A percentile compares a stretch with the other conserved stretches of the same genome.
These are phyloP conservation scores for Spodoptera exigua DNA, from an alignment of 2,888 invertebrate species.

Conservation along the genomic window DNA sequence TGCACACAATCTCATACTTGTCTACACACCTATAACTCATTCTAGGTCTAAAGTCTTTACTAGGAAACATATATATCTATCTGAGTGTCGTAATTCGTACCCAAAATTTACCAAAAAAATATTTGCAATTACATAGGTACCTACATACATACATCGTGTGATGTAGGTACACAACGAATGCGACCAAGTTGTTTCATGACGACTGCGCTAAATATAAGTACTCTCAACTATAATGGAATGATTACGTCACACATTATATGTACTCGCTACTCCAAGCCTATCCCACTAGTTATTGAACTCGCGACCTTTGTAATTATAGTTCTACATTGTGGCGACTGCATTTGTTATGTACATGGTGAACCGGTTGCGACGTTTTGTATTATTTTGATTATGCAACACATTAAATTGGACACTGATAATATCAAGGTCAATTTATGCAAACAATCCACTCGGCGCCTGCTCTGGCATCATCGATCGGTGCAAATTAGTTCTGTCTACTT, in stretches of 20 bases:
- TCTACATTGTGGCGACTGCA: constrained; percentile 34
- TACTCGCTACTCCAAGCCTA: constrained; percentile 62
- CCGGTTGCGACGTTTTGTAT: constrained; percentile 29
- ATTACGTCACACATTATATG: constrained; percentile 73
- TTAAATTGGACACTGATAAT: constrained; percentile 33
- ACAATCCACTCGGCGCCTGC: constrained; percentile 3
- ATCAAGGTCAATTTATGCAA: constrained; percentile 37
- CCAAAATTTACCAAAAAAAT: too few species aligned
- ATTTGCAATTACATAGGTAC: background rate
- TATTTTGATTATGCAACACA: constrained; percentile 38
- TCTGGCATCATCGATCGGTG: constrained; percentile 25
- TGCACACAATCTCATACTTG: too few species aligned
- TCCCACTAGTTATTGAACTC: constrained; percentile 76
- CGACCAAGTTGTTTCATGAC: constrained; percentile 41
- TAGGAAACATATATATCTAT: too few species aligned
- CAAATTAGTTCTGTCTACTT: constrained; percentile 19
- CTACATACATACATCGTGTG: constrained; percentile 3
- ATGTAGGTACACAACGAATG: constrained; percentile 35
- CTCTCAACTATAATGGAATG: constrained; percentile 63
- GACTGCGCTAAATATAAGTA: constrained; percentile 54
- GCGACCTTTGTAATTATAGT: constrained; percentile 67
- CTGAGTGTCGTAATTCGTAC: too few species aligned
- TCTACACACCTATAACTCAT: too few species aligned
- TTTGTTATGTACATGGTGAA: constrained; percentile 38
- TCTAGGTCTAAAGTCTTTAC: too few species aligned